Percentiles rank a stretch among this genome's conserved stretches.
These are phyloP conservation scores for Glossophaga mutica DNA, from an alignment of 2,797 vertebrate genomes.

Conservation along the genomic window DNA sequence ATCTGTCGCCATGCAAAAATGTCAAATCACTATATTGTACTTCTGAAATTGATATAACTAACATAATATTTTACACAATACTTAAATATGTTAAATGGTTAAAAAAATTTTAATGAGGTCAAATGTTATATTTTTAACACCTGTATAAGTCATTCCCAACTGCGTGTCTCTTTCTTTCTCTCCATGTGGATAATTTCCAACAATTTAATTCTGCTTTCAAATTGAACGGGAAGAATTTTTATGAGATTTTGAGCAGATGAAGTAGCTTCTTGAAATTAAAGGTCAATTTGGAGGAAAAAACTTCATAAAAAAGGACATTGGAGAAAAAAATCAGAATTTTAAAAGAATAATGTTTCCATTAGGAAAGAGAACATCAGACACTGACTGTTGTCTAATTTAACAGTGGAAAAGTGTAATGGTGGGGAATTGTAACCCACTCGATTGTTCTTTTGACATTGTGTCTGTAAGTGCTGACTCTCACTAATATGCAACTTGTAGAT, in stretches of 20 bases:
- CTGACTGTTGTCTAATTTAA: background rate
- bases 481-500: background rate
- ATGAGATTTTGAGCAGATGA: background rate
- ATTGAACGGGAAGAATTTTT: background rate
- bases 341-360: background rate
- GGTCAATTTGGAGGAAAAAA: background rate
- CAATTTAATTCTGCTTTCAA: slow-evolving; percentile 22
- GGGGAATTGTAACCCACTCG: background rate
- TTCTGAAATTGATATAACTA: background rate
- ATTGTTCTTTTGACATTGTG: background rate
- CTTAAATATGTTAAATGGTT: background rate
- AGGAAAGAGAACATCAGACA: background rate
- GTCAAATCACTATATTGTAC: background rate
- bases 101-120: background rate
- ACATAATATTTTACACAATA: background rate
- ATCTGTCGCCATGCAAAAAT: background rate
- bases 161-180: background rate
- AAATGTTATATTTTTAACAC: slow-evolving; percentile 27
- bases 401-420: background rate
- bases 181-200: background rate
- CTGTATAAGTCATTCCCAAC: background rate
- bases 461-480: background rate
- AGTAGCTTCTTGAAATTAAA: slow-evolving; percentile 20
- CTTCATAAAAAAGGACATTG: background rate
- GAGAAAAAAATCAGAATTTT: background rate